These are phyloP conservation scores for Maccullochella peelii DNA, from an alignment of 2,113 vertebrate genomes.

Conservation along the genomic window DNA sequence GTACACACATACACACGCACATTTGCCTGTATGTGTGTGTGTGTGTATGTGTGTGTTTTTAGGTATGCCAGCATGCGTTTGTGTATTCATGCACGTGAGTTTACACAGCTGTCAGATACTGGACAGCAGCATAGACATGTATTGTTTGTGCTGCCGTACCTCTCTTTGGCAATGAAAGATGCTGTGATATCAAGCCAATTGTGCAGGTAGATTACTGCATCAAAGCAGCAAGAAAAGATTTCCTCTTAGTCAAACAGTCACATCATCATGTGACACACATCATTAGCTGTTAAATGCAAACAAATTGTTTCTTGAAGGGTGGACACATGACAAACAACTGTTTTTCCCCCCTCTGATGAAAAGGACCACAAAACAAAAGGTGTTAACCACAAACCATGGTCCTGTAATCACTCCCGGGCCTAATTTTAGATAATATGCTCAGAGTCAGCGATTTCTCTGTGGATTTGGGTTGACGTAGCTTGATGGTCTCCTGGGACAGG, in stretches of 20 bases:
- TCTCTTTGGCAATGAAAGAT: conserved; percentile 18
- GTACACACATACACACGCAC: too few relatives aligned
- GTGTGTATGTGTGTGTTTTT: conserved; percentile 35
- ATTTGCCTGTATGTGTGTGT: background rate
- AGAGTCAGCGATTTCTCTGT: conserved; percentile 5
- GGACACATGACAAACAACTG: conserved; percentile 7
- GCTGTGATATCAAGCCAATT: conserved; percentile 10
- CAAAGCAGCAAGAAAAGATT: conserved; percentile 16
- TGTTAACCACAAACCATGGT: conserved; percentile 8
- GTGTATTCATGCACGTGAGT: conserved; percentile 51
- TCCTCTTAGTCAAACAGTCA: conserved; percentile 14
- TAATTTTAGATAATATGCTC: conserved; percentile 2
- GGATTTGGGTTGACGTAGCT: conserved; percentile 18
- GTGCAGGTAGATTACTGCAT: conserved; percentile 7
- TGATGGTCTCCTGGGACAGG: conserved; percentile 35
- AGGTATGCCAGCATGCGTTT: conserved; percentile 33
- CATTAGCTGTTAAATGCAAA: conserved; percentile 16
- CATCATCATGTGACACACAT: too few relatives aligned
- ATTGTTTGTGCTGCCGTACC: conserved; percentile 20
- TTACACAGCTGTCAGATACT: conserved; percentile 60
- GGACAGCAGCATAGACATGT: conserved; percentile 23
- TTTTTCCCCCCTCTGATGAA: background rate
- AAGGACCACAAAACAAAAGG: background rate
- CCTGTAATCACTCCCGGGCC: conserved; percentile 9
- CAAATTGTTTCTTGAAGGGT: conserved; percentile 24